These are phyloP conservation scores for Anagrus nilaparvatae DNA, from an alignment of 1,140 invertebrate species.

Conservation along the genomic window DNA sequence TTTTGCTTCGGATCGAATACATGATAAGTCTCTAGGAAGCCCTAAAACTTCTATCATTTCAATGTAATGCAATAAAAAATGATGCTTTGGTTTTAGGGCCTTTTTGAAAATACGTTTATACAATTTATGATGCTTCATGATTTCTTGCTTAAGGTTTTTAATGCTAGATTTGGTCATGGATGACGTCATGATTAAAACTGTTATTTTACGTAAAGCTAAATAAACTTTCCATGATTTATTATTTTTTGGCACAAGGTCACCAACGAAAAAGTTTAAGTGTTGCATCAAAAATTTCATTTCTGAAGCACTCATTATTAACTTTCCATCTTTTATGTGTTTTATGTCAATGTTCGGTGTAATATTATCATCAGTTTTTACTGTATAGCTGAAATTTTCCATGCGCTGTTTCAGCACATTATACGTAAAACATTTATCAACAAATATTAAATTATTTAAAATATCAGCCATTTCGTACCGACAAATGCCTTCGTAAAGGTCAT, in stretches of 20 bases:
- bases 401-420: slow-evolving; percentile 16
- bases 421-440: slow-evolving; percentile 12
- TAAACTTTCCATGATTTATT: slow-evolving; percentile 20
- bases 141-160: slow-evolving; percentile 4
- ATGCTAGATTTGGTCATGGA: slow-evolving; percentile 5
- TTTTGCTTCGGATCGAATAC: slow-evolving; percentile 17
- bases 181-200: slow-evolving; percentile 14
- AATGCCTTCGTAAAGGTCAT: slow-evolving; percentile 21
- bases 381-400: slow-evolving; percentile 15
- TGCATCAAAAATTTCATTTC: slow-evolving; percentile 20
- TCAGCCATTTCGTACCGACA: slow-evolving; percentile 16
- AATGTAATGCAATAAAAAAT: slow-evolving; percentile 19
- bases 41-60: slow-evolving; percentile 15
- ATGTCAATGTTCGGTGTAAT: slow-evolving; percentile 16
- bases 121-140: slow-evolving; percentile 15
- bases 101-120: slow-evolving; percentile 18
- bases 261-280: slow-evolving; percentile 18
- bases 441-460: slow-evolving; percentile 16
- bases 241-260: slow-evolving; percentile 19
- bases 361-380: slow-evolving; percentile 8
- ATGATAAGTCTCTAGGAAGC: slow-evolving; percentile 14
- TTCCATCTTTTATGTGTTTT: slow-evolving; percentile 13
- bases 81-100: slow-evolving; percentile 19
- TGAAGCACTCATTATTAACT: slow-evolving; percentile 19
- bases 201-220: slow-evolving; percentile 18